A percentile compares a stretch with the other conserved stretches of the same genome.
phyloP scores from a whole-genome alignment of 2,888 invertebrate genomes.

The Drosophila robusta region DNA sequence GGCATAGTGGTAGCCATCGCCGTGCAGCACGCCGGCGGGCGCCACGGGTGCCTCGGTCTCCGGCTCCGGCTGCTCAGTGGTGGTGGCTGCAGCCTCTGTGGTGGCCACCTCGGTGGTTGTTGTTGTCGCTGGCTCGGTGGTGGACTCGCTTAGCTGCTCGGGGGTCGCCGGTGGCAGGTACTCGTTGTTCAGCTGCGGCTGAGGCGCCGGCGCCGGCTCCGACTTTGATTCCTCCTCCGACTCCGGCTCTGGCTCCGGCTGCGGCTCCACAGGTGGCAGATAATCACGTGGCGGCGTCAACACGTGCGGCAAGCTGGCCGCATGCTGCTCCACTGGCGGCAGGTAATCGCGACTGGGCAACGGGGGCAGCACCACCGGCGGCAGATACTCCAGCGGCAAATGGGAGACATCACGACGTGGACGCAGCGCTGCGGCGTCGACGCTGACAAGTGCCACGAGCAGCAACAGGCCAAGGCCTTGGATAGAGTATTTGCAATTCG shows the following conservation, averaged over 20 bases:
- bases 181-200: constrained; percentile 53
- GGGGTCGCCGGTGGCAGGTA: constrained; percentile 55
- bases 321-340: constrained; percentile 77
- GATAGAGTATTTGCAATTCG: not conserved
- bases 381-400: constrained; percentile 71
- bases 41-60: constrained; percentile 49
- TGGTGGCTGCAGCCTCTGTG: constrained; percentile 22
- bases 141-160: constrained; percentile 29
- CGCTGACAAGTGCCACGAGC: constrained; percentile 20
- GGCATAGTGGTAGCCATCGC: constrained; percentile 79
- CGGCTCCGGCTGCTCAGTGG: constrained; percentile 23
- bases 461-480: constrained; percentile 11
- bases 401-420: constrained; percentile 81
- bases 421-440: constrained; percentile 44
- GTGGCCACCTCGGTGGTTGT: constrained; percentile 43
- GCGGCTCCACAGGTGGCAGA: constrained; percentile 59
- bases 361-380: constrained; percentile 77
- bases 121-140: constrained; percentile 25
- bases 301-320: constrained; percentile 59
- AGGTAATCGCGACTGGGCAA: constrained; percentile 72
- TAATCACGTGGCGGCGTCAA: constrained; percentile 68
- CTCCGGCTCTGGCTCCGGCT: not conserved
- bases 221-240: not conserved
- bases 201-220: not conserved
- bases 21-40: constrained; percentile 53